Evolutionary conservation across 2,113 vertebrate species (phyloP), one percentile per base, ranked within the genome.

Genomic region (Engystomops pustulosus): DNA sequence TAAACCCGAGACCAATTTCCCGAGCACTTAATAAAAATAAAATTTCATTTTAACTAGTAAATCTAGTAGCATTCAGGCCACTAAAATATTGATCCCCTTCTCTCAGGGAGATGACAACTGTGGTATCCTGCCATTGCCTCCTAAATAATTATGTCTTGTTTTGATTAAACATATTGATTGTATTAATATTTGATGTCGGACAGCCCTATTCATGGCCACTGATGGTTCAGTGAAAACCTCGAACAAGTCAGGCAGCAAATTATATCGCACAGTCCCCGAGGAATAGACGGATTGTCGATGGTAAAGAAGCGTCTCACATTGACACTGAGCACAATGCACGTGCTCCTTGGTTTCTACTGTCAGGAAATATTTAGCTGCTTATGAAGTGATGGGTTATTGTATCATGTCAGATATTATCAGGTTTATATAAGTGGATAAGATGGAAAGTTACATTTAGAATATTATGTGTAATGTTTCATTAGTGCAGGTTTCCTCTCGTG

Each of bases 141-240:
- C 74, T 47, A 84, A 84, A 78, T 84, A 78, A 84, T 81, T 81
- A 81, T 55, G 82, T 65, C 60, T 78, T 84, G 72, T 84, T 84
- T 84, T 84, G 60, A 84, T 84, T 84, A 84, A 78, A 78, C 74
- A 78, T 84, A 84, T 84, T 84, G 82, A 84, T 84, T 84, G 60
- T 70, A 78, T 78, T 77, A 84, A 84, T 84, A 84, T 84, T 84
- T 84, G 82, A 84, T 84, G 82, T 53, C 25, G 74, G 45, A 77
- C 27, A 67, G 72, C 71, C 81, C 41, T 67, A 47, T 18, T 69
- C 60, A 78, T n/a, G 51, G 34, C 60, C 58, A 25, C 27, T 53
- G 79, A 81, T 45, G 70, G 67, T 58, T 81, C 80, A 81, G n/a
- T 81, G 67, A 71, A n/a, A 81, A 69, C 47, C 49, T 62, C 55